These are phyloP conservation scores for Mimas tiliae DNA, from an alignment of 2,888 invertebrate genomes.

Conservation along the genomic window DNA sequence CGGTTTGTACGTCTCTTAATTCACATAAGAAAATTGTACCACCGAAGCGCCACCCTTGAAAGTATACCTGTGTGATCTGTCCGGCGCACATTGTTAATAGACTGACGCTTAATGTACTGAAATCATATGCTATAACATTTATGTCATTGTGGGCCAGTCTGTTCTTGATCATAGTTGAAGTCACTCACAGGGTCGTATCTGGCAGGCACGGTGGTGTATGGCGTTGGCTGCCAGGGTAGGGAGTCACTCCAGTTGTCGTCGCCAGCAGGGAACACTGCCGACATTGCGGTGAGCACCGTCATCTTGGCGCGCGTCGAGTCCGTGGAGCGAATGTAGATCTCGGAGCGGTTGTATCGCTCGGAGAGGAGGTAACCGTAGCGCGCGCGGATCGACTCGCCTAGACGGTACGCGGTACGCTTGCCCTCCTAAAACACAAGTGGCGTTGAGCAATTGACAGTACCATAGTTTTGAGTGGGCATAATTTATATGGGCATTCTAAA, in stretches of 20 bases:
- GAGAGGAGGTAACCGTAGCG: slow-evolving; percentile 53
- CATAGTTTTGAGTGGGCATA: too few relatives aligned
- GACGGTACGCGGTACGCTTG: slow-evolving; percentile 43
- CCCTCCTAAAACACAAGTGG: slow-evolving; percentile 44
- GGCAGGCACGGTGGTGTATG: slow-evolving; percentile 53
- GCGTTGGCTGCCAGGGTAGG: slow-evolving; percentile 55
- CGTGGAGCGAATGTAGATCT: slow-evolving; percentile 60
- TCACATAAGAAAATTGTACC: too few relatives aligned
- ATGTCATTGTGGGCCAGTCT: too few relatives aligned
- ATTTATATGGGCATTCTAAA: too few relatives aligned
- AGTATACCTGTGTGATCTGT: too few relatives aligned
- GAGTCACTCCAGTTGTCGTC: slow-evolving; percentile 46
- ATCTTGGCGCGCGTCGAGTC: slow-evolving; percentile 60
- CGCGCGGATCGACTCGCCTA: slow-evolving; percentile 47
- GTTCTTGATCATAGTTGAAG: too few relatives aligned
- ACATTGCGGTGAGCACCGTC: slow-evolving; percentile 55
- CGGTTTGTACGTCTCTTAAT: too few relatives aligned
- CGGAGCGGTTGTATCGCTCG: slow-evolving; percentile 51
- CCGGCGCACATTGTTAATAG: too few relatives aligned
- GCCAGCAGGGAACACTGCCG: slow-evolving; percentile 49
- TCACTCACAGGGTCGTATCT: slow-evolving; percentile 57
- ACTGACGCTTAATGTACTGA: too few relatives aligned
- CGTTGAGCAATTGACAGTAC: too few relatives aligned
- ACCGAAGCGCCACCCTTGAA: too few relatives aligned
- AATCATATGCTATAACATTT: too few relatives aligned